These are phyloP conservation scores for Melangyna quadrimaculata DNA, from an alignment of 2,888 invertebrate species.

Conservation along the genomic window DNA sequence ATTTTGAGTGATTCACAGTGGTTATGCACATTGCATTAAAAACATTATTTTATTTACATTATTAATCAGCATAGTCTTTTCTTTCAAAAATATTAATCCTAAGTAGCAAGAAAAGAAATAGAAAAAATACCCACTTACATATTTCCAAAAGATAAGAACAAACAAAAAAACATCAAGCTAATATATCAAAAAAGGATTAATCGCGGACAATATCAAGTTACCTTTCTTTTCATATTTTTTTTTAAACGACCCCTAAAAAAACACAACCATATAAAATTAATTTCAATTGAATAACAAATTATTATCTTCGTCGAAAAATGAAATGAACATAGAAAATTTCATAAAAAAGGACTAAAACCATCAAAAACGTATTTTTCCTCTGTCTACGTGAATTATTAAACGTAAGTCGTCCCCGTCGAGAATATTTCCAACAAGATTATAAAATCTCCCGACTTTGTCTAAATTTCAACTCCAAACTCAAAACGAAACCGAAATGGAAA, in stretches of 20 bases:
- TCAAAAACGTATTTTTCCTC: conserved; percentile 41
- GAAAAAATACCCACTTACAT: conserved; percentile 1
- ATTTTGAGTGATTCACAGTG: not conserved
- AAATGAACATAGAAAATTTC: conserved; percentile 45
- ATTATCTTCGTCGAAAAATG: conserved; percentile 44
- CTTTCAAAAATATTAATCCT: not conserved
- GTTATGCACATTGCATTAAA: not conserved
- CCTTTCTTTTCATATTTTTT: conserved; percentile 12
- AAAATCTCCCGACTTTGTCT: conserved; percentile 68
- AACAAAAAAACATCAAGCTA: conserved; percentile 13
- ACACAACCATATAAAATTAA: conserved; percentile 25
- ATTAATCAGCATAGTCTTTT: not conserved
- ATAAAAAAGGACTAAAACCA: conserved; percentile 36
- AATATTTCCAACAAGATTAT: conserved; percentile 69
- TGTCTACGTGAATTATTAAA: conserved; percentile 69
- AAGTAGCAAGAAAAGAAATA: not conserved
- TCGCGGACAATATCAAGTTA: conserved; percentile 43
- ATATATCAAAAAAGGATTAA: conserved; percentile 54
- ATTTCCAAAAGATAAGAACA: not conserved
- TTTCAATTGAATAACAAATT: conserved; percentile 63
- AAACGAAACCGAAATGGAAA: conserved; percentile 71
- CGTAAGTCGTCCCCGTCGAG: conserved; percentile 61
- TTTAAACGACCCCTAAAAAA: conserved; percentile 8
- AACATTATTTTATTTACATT: not conserved
- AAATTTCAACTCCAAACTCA: conserved; percentile 66